These are phyloP conservation scores for Cladopsammia gracilis DNA, from an alignment of 64 coral and sea anemone genomes.

Conservation along the genomic window DNA sequence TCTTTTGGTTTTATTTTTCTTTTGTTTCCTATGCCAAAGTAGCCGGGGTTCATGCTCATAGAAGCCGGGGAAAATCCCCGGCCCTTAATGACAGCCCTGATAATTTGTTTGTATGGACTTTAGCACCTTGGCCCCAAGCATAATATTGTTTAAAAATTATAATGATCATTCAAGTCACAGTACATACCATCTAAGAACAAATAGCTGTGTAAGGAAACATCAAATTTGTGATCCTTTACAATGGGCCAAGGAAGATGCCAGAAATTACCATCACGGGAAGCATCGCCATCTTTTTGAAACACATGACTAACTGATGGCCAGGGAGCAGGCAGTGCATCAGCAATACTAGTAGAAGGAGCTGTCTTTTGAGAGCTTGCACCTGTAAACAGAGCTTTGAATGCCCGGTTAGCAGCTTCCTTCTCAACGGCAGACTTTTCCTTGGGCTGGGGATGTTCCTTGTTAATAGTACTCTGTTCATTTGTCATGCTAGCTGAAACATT, in stretches of 20 bases:
- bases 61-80: no score
- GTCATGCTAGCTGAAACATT: background rate
- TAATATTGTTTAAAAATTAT: background rate
- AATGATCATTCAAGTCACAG: background rate
- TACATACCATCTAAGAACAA: background rate
- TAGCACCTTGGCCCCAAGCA: no score
- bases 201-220: background rate
- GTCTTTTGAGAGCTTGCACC: slow-evolving; percentile 9
- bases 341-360: background rate
- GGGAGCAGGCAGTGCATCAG: slow-evolving; percentile 35
- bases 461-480: background rate
- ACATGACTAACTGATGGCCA: slow-evolving; percentile 77
- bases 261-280: background rate
- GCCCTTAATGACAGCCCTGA: no score
- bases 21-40: no score
- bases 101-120: no score
- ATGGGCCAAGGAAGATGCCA: slow-evolving; percentile 17
- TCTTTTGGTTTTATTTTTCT: no score
- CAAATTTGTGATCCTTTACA: background rate
- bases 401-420: slow-evolving; percentile 53
- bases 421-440: slow-evolving; percentile 5
- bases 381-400: slow-evolving; percentile 69
- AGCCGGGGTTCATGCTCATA: no score
- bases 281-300: slow-evolving; percentile 27
- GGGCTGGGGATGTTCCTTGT: background rate